Evolutionary conservation across 2,888 invertebrate species (phyloP).

Genomic region (Epistrophella euchroma): DNA sequence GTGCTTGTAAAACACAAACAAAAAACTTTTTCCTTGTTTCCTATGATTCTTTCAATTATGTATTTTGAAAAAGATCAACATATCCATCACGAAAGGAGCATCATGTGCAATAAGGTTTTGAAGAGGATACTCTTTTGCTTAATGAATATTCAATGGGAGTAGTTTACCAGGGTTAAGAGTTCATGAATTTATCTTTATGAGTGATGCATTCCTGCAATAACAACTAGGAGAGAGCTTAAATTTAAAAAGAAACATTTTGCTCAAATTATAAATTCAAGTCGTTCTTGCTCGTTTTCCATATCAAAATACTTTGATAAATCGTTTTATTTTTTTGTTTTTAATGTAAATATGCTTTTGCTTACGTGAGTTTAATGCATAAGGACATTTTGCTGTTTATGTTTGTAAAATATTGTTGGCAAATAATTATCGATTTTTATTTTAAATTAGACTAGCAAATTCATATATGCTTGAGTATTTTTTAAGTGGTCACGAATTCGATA

Average conservation of each 20-base stretch:
- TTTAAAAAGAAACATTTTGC: neutral
- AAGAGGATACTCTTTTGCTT: constrained; percentile 16
- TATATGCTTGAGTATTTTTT: no score
- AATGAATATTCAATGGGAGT: constrained; percentile 42
- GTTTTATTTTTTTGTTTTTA: constrained; percentile 3
- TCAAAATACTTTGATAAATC: constrained; percentile 6
- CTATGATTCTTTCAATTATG: neutral
- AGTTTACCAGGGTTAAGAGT: constrained; percentile 22
- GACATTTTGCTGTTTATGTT: neutral
- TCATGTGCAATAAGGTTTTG: constrained; percentile 31
- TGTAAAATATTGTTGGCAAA: neutral
- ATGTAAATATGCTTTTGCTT: neutral
- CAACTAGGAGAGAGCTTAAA: neutral
- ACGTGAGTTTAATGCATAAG: neutral
- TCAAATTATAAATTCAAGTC: constrained; percentile 30
- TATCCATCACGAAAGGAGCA: constrained; percentile 33
- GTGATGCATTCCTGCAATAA: neutral
- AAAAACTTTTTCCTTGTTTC: constrained; percentile 6
- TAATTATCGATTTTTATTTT: neutral
- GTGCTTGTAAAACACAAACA: neutral
- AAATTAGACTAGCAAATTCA: neutral
- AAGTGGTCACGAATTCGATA: no score
- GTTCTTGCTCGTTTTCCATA: constrained; percentile 19
- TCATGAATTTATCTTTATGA: constrained; percentile 22
- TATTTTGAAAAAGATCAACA: constrained; percentile 20